phyloP scores from a whole-genome alignment of 2,888 invertebrate species.

The Himalopsyche kuldschensis region DNA sequence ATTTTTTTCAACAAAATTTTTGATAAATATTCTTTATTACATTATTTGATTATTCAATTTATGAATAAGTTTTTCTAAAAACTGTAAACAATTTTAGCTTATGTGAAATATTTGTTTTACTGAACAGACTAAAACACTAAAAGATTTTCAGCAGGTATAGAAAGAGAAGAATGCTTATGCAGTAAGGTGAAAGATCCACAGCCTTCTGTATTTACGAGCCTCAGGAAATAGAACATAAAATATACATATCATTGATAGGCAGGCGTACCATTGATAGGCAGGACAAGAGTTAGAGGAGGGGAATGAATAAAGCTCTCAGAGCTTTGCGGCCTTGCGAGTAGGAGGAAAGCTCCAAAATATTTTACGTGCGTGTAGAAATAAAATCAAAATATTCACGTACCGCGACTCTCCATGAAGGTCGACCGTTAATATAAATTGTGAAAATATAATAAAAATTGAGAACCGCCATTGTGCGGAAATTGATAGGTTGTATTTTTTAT shows the following conservation, averaged over 20 bases:
- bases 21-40: too few relatives aligned
- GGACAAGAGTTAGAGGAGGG: not conserved
- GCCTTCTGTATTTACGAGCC: conserved; percentile 20
- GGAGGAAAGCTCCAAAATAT: not conserved
- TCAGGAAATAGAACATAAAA: conserved; percentile 22
- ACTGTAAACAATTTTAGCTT: too few relatives aligned
- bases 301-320: not conserved
- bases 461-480: not conserved
- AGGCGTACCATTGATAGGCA: not conserved
- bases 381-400: not conserved
- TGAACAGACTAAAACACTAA: not conserved
- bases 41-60: too few relatives aligned
- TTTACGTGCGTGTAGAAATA: not conserved
- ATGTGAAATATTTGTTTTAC: not conserved
- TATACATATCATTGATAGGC: conserved; percentile 20
- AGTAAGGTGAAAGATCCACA: conserved; percentile 19
- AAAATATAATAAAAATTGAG: not conserved
- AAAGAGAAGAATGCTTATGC: conserved; percentile 12
- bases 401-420: not conserved
- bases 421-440: not conserved
- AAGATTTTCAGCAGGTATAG: not conserved
- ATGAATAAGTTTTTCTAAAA: too few relatives aligned
- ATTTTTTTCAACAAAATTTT: too few relatives aligned
- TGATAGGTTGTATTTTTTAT: not conserved
- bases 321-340: not conserved